phyloP scores from a whole-genome alignment of 2,888 invertebrate species.

The Meteorus colon region DNA sequence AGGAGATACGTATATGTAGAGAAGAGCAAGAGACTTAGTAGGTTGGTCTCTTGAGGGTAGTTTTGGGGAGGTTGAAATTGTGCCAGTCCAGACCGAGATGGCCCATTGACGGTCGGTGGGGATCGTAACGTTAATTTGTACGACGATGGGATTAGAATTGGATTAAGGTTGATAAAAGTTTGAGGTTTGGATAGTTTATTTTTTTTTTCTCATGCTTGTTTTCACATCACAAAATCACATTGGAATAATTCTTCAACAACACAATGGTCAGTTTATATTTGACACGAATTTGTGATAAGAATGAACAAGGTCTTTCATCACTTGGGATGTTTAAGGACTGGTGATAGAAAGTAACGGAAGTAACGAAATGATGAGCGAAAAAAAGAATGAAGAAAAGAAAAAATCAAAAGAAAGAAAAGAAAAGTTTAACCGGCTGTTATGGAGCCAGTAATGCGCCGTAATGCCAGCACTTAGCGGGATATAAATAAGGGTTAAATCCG shows the following conservation, averaged over 20 bases:
- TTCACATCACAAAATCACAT: conserved; percentile 1
- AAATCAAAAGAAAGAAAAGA: conserved; percentile 36
- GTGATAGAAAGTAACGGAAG: neutral
- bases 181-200: neutral
- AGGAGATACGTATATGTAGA: conserved; percentile 15
- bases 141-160: conserved; percentile 45
- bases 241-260: conserved; percentile 6
- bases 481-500: conserved; percentile 74
- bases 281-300: neutral
- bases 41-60: conserved; percentile 55
- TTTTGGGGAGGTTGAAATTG: conserved; percentile 57
- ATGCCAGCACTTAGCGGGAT: conserved; percentile 71
- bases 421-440: conserved; percentile 61
- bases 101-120: conserved; percentile 50
- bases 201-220: neutral
- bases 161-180: conserved; percentile 11
- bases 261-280: neutral
- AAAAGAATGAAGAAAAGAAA: conserved; percentile 31
- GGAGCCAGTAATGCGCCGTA: conserved; percentile 67
- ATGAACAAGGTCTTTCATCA: neutral
- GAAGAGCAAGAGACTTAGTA: conserved; percentile 46
- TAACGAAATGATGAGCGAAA: neutral
- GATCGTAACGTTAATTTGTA: conserved; percentile 66
- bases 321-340: neutral
- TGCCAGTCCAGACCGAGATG: conserved; percentile 52